Evolutionary conservation across 1,140 invertebrate species (phyloP).

Genomic region (Drosophila kepulauana): DNA sequence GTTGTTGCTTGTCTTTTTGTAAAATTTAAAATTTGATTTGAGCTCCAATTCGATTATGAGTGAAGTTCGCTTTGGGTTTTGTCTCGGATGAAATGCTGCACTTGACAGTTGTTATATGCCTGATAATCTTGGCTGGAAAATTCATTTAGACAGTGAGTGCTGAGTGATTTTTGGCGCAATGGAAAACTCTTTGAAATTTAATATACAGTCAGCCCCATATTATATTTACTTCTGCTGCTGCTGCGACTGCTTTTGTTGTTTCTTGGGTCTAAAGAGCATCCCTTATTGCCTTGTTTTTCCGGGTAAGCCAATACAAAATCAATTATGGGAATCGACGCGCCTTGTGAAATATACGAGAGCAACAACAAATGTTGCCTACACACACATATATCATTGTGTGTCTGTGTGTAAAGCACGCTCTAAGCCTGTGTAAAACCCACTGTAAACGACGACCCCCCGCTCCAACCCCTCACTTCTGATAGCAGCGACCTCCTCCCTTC

Average conservation of each 20-base stretch:
- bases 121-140: constrained; percentile 50
- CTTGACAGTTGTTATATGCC: constrained; percentile 52
- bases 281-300: constrained; percentile 14
- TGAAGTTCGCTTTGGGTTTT: constrained; percentile 18
- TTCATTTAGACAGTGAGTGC: constrained; percentile 9
- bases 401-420: constrained; percentile 75
- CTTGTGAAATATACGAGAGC: constrained; percentile 44
- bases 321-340: constrained; percentile 81
- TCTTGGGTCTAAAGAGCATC: constrained; percentile 7
- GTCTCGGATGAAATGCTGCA: constrained; percentile 35
- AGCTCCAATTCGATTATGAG: constrained; percentile 69
- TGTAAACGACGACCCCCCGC: constrained; percentile 13
- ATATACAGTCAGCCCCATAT: constrained; percentile 55
- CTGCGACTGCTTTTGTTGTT: background rate
- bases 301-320: constrained; percentile 79
- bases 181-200: constrained; percentile 76
- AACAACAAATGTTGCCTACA: constrained; percentile 14
- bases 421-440: constrained; percentile 76
- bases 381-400: constrained; percentile 40
- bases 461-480: background rate
- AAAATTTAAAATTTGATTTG: constrained; percentile 73
- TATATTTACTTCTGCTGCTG: constrained; percentile 1
- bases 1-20: constrained; percentile 17
- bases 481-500: constrained; percentile 18
- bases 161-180: constrained; percentile 41